These are phyloP conservation scores for Pseudanteris insignis DNA, from an alignment of 2,888 invertebrate genomes.

Conservation along the genomic window DNA sequence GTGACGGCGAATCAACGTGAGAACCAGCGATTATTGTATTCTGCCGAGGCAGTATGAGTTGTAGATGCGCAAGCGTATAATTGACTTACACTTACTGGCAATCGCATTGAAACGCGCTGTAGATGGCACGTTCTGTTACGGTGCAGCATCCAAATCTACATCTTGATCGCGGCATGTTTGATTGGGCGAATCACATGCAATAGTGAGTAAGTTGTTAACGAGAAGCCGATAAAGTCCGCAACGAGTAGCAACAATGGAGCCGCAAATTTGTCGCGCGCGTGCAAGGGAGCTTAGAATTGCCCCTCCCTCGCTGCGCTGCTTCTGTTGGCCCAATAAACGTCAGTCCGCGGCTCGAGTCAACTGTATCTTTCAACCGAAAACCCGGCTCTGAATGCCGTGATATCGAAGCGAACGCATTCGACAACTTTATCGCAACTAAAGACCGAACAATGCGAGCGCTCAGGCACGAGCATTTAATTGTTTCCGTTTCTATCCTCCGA, in stretches of 20 bases:
- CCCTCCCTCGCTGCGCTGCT: neutral
- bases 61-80: too few species aligned
- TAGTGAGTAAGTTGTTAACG: slow-evolving; percentile 23
- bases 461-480: slow-evolving; percentile 58
- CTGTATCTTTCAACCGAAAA: slow-evolving; percentile 48
- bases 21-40: slow-evolving; percentile 26
- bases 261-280: slow-evolving; percentile 52
- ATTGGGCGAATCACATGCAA: slow-evolving; percentile 20
- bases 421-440: slow-evolving; percentile 37
- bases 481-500: slow-evolving; percentile 51
- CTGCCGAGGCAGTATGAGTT: too few species aligned
- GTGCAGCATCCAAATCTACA: slow-evolving; percentile 13
- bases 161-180: slow-evolving; percentile 10
- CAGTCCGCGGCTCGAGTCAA: slow-evolving; percentile 47
- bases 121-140: slow-evolving; percentile 27
- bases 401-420: slow-evolving; percentile 36
- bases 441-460: slow-evolving; percentile 52
- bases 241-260: slow-evolving; percentile 31
- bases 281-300: slow-evolving; percentile 17
- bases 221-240: slow-evolving; percentile 21
- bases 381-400: slow-evolving; percentile 38
- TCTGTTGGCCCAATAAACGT: slow-evolving; percentile 53
- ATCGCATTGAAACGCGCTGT: slow-evolving; percentile 5
- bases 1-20: slow-evolving; percentile 33
- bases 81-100: slow-evolving; percentile 35